These are phyloP conservation scores for Apaloderma vittatum DNA, from an alignment of 2,113 vertebrate genomes.

Conservation along the genomic window DNA sequence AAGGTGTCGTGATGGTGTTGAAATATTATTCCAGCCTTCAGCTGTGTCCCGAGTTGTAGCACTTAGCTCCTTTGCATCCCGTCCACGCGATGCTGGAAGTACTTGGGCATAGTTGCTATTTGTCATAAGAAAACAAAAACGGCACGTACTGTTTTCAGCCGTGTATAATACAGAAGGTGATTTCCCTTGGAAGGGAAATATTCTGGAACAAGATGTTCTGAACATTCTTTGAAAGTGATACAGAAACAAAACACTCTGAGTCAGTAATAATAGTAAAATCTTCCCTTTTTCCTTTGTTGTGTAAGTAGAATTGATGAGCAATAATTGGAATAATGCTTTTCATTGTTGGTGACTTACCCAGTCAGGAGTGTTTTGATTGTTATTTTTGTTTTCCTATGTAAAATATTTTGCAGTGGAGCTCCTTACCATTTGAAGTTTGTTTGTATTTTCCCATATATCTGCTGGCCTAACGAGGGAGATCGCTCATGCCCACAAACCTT, in stretches of 20 bases:
- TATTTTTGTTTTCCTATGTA: neutral
- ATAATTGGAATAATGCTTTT: neutral
- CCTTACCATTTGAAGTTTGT: neutral
- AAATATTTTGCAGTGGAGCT: neutral
- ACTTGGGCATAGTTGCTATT: neutral
- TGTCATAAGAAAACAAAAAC: neutral
- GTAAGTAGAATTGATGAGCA: constrained; percentile 10
- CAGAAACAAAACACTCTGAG: constrained; percentile 49
- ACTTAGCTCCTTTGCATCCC: neutral
- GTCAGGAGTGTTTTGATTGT: neutral
- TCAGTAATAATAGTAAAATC: constrained; percentile 26
- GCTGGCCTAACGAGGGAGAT: neutral
- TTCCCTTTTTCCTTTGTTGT: constrained; percentile 27
- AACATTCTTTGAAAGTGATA: constrained; percentile 53
- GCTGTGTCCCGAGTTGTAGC: neutral
- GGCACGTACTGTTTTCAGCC: neutral
- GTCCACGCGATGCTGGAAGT: neutral
- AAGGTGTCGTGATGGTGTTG: neutral
- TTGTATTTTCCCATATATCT: neutral
- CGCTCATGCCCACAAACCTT: neutral
- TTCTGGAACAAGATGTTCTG: constrained; percentile 56
- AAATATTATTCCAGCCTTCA: neutral
- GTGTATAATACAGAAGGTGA: constrained; percentile 17
- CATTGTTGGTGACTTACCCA: neutral
- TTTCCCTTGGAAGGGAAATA: constrained; percentile 38